phyloP scores from a whole-genome alignment of 2,113 vertebrate genomes.

The Poicephalus gulielmi region DNA sequence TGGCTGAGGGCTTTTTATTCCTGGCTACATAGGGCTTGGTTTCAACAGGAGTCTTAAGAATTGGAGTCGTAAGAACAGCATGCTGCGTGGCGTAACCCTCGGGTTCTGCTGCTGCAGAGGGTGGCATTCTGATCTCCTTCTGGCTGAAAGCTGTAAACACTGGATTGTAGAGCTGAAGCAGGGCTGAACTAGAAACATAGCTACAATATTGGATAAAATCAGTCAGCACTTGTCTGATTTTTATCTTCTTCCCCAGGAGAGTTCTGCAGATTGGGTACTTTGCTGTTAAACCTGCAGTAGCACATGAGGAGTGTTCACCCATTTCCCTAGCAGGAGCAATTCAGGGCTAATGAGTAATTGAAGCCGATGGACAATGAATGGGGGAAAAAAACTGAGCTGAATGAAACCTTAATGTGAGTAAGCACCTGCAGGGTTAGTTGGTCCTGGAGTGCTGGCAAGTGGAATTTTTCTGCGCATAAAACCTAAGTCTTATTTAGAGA shows the following conservation, averaged over 20 bases:
- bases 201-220: neutral
- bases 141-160: neutral
- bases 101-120: neutral
- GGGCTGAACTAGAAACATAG: neutral
- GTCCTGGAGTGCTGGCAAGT: neutral
- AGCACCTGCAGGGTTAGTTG: neutral
- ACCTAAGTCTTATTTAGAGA: neutral
- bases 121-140: neutral
- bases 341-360: neutral
- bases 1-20: neutral
- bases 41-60: neutral
- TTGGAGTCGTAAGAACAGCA: neutral
- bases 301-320: rapidly evolving
- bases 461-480: neutral
- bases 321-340: neutral
- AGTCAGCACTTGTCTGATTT: neutral
- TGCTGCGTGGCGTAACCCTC: rapidly evolving
- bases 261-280: neutral
- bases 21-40: neutral
- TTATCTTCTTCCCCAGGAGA: neutral
- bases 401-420: neutral
- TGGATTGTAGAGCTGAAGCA: neutral
- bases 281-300: neutral
- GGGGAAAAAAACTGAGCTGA: neutral
- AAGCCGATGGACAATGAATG: neutral